These are phyloP conservation scores for Chrysolophus pictus DNA, from an alignment of 2,797 vertebrate species.

Conservation along the genomic window DNA sequence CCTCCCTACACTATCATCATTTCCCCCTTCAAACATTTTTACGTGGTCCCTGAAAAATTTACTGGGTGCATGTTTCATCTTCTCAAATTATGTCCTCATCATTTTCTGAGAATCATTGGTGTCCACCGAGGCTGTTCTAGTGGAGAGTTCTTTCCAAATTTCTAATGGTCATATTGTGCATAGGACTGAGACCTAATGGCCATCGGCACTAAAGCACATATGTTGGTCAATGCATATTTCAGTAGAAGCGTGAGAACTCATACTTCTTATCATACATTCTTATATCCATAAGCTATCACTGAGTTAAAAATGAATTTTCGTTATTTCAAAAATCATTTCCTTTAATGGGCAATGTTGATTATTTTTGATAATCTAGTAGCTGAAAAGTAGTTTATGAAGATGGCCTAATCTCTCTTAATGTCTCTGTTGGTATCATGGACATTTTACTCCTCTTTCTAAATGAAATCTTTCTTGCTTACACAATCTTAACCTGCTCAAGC, in stretches of 20 bases:
- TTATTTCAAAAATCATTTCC: slow-evolving; percentile 55
- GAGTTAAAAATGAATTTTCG: slow-evolving; percentile 41
- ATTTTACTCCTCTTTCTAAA: slow-evolving; percentile 53
- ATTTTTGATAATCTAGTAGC: slow-evolving; percentile 68
- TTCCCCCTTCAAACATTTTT: neutral
- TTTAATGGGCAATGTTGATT: slow-evolving; percentile 63
- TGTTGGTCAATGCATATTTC: neutral
- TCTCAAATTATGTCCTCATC: neutral
- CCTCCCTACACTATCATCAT: neutral
- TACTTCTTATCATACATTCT: neutral
- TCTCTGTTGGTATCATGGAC: slow-evolving; percentile 43
- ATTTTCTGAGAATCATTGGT: neutral
- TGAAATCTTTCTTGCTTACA: slow-evolving; percentile 66
- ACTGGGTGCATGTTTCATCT: neutral
- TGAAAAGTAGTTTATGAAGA: slow-evolving; percentile 52
- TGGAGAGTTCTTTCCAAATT: neutral
- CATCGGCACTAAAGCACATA: neutral
- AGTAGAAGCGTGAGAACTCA: neutral
- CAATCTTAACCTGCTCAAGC: slow-evolving; percentile 64
- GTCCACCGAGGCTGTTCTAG: neutral
- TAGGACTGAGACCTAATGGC: neutral
- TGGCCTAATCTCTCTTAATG: slow-evolving; percentile 66
- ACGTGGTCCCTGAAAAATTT: neutral
- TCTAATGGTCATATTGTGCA: rapidly evolving
- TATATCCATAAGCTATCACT: slow-evolving; percentile 18